Percentiles rank a stretch among this genome's conserved stretches.
phyloP scores from a whole-genome alignment of 1,140 invertebrate species.

The Brachionus plicatilis region DNA sequence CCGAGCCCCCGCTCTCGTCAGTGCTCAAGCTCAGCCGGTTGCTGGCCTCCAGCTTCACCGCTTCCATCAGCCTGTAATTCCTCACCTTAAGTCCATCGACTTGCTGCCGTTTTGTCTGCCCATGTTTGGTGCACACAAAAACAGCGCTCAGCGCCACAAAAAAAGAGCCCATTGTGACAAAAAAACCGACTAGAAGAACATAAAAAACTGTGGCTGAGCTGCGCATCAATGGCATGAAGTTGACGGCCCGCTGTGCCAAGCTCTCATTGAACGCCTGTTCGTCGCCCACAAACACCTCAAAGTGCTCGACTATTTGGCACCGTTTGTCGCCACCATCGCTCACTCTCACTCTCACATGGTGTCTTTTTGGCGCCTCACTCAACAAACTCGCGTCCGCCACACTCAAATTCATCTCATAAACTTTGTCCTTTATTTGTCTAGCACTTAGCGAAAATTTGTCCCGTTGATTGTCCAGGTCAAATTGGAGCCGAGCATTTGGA shows the following conservation, averaged over 20 bases:
- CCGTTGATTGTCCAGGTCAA: not conserved
- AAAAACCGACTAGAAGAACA: not conserved
- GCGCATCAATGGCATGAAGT: not conserved
- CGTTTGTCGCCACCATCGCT: not conserved
- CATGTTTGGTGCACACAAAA: not conserved
- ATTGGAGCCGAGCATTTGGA: not conserved
- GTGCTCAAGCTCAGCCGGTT: not conserved
- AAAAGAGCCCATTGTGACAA: not conserved
- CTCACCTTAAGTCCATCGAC: not conserved
- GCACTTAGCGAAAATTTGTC: not conserved
- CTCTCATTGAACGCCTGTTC: not conserved
- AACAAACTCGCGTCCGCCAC: not conserved
- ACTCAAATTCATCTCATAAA: not conserved
- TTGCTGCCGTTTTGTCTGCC: not conserved
- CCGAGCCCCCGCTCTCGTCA: not conserved
- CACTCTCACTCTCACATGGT: not conserved
- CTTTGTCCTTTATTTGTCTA: not conserved
- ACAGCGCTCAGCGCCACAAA: not conserved
- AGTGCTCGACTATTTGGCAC: not conserved
- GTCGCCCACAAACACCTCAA: not conserved
- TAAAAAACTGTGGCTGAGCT: not conserved
- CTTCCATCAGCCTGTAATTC: not conserved
- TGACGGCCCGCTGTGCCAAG: not conserved
- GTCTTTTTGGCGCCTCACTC: no score
- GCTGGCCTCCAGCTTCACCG: not conserved